Conservation (phyloP, 1,140 invertebrate species). For the Yoshiicerus persimilis region DNA sequence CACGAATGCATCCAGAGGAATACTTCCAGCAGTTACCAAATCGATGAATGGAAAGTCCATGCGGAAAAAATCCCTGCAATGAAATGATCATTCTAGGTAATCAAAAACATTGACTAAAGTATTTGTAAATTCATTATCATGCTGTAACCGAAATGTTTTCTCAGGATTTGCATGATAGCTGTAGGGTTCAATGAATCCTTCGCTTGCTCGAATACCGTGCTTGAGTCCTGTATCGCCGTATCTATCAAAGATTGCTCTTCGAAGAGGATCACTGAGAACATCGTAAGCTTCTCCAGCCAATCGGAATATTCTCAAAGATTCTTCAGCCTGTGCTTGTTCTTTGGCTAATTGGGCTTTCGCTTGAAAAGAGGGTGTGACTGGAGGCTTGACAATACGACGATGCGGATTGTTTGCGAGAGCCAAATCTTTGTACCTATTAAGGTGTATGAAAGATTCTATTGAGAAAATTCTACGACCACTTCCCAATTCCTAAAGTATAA, state of each 20-base stretch:
- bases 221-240: conserved; percentile 87
- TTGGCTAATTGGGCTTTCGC: conserved; percentile 23
- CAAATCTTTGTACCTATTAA: conserved; percentile 63
- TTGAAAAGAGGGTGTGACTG: conserved; percentile 17
- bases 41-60: conserved; percentile 78
- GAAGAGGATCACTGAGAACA: conserved; percentile 69
- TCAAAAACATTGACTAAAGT: neutral
- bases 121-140: neutral
- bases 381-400: conserved; percentile 60
- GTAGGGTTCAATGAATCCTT: conserved; percentile 70
- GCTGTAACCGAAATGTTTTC: conserved; percentile 69
- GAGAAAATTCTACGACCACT: neutral
- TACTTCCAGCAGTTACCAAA: conserved; percentile 64
- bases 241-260: conserved; percentile 78
- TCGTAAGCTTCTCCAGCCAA: conserved; percentile 75
- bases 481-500: neutral
- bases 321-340: conserved; percentile 5
- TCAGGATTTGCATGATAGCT: conserved; percentile 80
- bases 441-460: neutral
- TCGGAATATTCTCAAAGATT: conserved; percentile 51
- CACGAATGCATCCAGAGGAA: conserved; percentile 61
- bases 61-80: conserved; percentile 72
- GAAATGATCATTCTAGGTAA: neutral
- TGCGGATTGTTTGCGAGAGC: conserved; percentile 70
- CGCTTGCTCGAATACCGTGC: conserved; percentile 65